These are phyloP conservation scores for Dysmachus trigonus DNA, from an alignment of 2,888 invertebrate species.

Conservation along the genomic window DNA sequence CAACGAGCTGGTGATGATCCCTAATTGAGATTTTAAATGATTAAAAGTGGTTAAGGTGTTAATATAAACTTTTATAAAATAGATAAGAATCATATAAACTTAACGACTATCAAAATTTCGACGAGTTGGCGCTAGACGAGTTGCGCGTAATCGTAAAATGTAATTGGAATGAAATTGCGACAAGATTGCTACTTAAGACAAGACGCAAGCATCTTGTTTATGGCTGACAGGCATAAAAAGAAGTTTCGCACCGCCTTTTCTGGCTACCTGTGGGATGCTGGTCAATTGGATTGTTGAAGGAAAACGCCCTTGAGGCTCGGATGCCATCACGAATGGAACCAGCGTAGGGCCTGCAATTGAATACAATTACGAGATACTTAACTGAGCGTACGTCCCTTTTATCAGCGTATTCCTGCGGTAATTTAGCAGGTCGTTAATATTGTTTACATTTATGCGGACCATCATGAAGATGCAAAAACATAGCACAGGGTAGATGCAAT, in stretches of 20 bases:
- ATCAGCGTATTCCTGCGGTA: not conserved
- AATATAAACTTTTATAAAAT: not conserved
- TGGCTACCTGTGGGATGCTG: not conserved
- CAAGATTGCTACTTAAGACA: not conserved
- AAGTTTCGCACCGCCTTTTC: not conserved
- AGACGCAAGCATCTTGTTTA: not conserved
- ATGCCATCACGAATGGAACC: not conserved
- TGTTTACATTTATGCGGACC: not conserved
- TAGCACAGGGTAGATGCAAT: not conserved
- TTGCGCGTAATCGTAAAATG: not conserved
- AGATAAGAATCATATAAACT: not conserved
- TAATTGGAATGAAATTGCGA: not conserved
- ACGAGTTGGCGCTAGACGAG: not conserved
- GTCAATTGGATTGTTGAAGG: not conserved
- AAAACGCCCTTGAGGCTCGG: not conserved
- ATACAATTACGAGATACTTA: slow-evolving; percentile 9
- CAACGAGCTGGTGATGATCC: not conserved
- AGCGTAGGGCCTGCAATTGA: not conserved
- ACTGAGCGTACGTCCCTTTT: not conserved
- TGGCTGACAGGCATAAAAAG: not conserved
- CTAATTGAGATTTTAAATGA: not conserved
- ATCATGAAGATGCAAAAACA: not conserved
- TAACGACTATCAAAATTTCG: not conserved
- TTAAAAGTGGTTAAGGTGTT: not conserved
- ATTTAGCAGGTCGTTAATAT: slow-evolving; percentile 16